These are phyloP conservation scores for Esox niger DNA, from an alignment of 2,113 vertebrate genomes.

Conservation along the genomic window DNA sequence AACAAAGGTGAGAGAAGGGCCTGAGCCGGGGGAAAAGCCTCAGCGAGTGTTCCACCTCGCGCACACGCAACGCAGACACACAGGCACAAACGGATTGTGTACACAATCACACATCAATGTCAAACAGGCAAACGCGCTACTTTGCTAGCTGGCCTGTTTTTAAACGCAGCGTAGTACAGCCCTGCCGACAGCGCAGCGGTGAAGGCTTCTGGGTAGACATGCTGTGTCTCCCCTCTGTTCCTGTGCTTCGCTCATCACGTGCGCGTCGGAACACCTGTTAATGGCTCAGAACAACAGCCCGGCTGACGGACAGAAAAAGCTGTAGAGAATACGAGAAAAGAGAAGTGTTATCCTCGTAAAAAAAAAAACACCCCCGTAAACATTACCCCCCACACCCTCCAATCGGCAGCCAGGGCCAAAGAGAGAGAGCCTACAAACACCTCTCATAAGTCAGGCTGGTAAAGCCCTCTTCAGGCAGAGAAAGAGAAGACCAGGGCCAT, in stretches of 20 bases:
- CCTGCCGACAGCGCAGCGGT: not conserved
- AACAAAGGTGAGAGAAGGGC: slow-evolving; percentile 42
- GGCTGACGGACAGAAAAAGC: slow-evolving; percentile 14
- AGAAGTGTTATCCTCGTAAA: slow-evolving; percentile 19
- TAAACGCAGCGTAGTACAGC: not conserved
- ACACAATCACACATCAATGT: slow-evolving; percentile 13
- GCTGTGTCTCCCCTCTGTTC: not conserved
- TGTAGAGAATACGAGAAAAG: slow-evolving; percentile 21
- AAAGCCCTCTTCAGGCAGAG: slow-evolving; percentile 29
- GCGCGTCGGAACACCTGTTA: slow-evolving; percentile 26
- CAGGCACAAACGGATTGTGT: slow-evolving; percentile 1
- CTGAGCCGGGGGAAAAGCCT: slow-evolving; percentile 11
- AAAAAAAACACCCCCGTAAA: slow-evolving; percentile 18
- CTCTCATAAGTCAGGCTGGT: slow-evolving; percentile 20
- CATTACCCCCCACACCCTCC: slow-evolving; percentile 17
- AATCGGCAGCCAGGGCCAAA: slow-evolving; percentile 26
- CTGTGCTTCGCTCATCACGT: not conserved
- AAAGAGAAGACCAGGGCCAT: slow-evolving; percentile 25
- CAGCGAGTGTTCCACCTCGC: not conserved
- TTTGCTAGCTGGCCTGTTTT: not conserved
- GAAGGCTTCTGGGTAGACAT: not conserved
- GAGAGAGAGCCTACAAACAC: not conserved
- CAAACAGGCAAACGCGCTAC: not conserved
- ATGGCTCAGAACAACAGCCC: slow-evolving; percentile 5
- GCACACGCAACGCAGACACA: not conserved